Evolutionary conservation across 2,797 vertebrate genomes (phyloP).

Genomic region (Furcifer pardalis): DNA sequence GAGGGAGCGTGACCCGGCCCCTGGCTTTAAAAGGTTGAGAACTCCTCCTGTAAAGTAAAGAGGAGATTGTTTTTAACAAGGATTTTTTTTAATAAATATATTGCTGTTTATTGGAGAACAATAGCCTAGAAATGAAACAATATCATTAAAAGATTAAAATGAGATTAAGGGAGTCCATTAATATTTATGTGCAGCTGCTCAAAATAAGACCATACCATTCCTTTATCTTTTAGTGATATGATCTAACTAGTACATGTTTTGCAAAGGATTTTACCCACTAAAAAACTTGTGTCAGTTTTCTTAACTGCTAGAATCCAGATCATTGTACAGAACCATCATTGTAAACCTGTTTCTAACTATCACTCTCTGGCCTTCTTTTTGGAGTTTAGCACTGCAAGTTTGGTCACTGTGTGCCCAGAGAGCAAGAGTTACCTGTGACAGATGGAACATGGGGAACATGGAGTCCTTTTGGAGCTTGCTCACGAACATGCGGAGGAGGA

Average conservation of each 20-base stretch:
- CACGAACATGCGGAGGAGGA: slow-evolving; percentile 92
- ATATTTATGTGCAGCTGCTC: background rate
- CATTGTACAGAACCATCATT: fast-evolving
- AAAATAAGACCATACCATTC: background rate
- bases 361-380: slow-evolving; percentile 53
- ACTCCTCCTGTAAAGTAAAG: background rate
- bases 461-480: slow-evolving; percentile 97
- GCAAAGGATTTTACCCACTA: background rate
- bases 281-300: too few species aligned
- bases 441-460: slow-evolving; percentile 96
- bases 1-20: too few species aligned
- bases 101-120: background rate
- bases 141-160: background rate
- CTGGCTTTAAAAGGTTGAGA: too few species aligned
- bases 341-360: background rate
- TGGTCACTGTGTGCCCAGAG: slow-evolving; percentile 90
- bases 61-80: background rate
- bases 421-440: slow-evolving; percentile 80
- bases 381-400: slow-evolving; percentile 91
- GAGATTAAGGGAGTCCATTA: background rate
- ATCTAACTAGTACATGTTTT: background rate
- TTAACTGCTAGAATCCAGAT: fast-evolving
- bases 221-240: background rate
- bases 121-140: too few species aligned
- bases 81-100: too few species aligned